These are phyloP conservation scores for Penaeus indicus DNA, from an alignment of 1,140 invertebrate species.

Conservation along the genomic window DNA sequence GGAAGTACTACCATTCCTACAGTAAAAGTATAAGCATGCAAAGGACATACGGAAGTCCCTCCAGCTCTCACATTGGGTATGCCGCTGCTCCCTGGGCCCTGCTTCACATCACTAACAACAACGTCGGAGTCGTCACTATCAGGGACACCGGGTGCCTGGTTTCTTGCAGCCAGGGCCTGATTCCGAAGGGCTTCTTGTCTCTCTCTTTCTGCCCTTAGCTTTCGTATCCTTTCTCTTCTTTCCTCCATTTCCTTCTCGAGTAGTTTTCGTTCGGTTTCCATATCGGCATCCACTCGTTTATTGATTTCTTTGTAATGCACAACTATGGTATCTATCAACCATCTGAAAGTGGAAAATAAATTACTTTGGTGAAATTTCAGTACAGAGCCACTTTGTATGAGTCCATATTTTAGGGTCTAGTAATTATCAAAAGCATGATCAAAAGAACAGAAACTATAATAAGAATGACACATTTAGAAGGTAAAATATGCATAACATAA, in stretches of 20 bases:
- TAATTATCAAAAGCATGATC: no score
- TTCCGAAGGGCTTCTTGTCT: constrained; percentile 21
- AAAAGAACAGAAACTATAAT: no score
- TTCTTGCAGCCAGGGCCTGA: background rate
- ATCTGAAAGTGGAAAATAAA: constrained; percentile 43
- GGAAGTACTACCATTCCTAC: background rate
- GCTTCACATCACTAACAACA: background rate
- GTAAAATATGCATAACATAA: no score
- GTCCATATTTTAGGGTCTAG: no score
- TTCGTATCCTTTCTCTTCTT: constrained; percentile 44
- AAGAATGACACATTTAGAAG: no score
- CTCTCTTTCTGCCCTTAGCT: constrained; percentile 39
- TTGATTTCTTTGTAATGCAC: constrained; percentile 64
- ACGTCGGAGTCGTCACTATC: constrained; percentile 9
- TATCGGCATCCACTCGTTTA: constrained; percentile 45
- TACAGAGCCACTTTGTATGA: no score
- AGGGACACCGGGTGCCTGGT: background rate
- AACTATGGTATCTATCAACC: constrained; percentile 64
- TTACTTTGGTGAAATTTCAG: no score
- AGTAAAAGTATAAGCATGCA: background rate
- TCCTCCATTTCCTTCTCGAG: constrained; percentile 41
- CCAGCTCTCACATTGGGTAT: constrained; percentile 39
- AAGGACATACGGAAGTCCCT: constrained; percentile 19
- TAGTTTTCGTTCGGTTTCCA: constrained; percentile 51
- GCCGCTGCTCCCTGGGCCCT: background rate